Evolutionary conservation across 2,113 vertebrate genomes (phyloP), one percentile per base, ranked within the genome.

Genomic region (Condylura cristata): DNA sequence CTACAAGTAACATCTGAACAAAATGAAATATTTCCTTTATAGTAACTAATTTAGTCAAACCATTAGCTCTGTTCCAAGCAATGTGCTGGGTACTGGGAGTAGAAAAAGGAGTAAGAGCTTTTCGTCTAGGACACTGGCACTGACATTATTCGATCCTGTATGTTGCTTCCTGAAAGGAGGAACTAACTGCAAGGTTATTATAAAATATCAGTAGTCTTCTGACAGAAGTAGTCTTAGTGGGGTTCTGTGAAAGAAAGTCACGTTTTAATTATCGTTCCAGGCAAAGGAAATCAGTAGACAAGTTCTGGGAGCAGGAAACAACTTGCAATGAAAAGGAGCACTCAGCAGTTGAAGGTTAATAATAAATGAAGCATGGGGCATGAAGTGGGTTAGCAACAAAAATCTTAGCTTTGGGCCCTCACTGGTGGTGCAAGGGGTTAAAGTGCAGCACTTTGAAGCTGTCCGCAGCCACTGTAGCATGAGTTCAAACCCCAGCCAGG

Each of bases 331-430:
- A 41, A 71, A 44, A 93, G 60, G 41, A 93, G 80, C 11, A 32
- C 39, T 89, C 44, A 96, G 70, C 58, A 84, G 20, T 66, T 95
- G 76, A 66, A 4, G 93, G 56, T 91, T 81, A 96, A 97, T 88
- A 93, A 94, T 94, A 80, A 72, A 94, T 91, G 79, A 94, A 86
- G 26, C 80, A 89, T 6, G 6, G 28, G 24, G 14, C 46, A 91
- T 44, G 60, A 86, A 89, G 78, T 65, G 94, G 48, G 20, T 91
- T 1, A 37, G 72, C 51, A 94, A 65, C 53, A 93, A 92, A 89
- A 96, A 60, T 37, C 20, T 53, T 8, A 51, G 34, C 82, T 89
- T 89, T n/a, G n/a, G n/a, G n/a, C n/a, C n/a, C n/a, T n/a, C n/a
- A n/a, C n/a, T n/a, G n/a, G n/a, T n/a, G n/a, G n/a, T n/a, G n/a